Percentiles rank a stretch among this genome's conserved stretches.
phyloP scores from a whole-genome alignment of 2,888 invertebrate species.

The Odontothrips loti region DNA sequence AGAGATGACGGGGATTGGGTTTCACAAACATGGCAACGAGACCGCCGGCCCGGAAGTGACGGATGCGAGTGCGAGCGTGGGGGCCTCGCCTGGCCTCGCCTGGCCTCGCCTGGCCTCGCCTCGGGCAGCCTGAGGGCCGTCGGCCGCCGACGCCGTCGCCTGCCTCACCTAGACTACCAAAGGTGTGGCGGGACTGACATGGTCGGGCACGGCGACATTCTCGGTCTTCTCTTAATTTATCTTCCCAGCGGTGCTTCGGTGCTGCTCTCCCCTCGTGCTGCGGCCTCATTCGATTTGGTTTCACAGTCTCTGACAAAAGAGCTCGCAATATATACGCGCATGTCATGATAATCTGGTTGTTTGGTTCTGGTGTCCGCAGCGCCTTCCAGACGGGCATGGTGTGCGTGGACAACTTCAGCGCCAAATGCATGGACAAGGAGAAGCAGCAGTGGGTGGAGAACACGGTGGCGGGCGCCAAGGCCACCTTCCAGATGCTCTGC shows the following conservation, averaged over 20 bases:
- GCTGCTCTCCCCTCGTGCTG: not conserved
- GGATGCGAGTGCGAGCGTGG: not conserved
- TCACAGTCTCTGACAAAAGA: not conserved
- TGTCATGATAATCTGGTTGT: not conserved
- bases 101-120: slow-evolving; percentile 2
- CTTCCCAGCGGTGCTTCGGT: not conserved
- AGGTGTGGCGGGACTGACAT: too few relatives aligned
- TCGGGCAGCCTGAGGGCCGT: too few relatives aligned
- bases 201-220: too few relatives aligned
- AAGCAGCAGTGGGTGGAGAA: slow-evolving; percentile 39
- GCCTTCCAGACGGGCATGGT: slow-evolving; percentile 43
- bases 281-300: not conserved
- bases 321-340: too few relatives aligned
- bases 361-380: slow-evolving; percentile 34
- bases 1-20: slow-evolving; percentile 13
- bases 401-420: slow-evolving; percentile 41
- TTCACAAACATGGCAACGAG: too few relatives aligned
- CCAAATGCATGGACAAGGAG: slow-evolving; percentile 33
- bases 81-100: slow-evolving; percentile 21
- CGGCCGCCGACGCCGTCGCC: too few relatives aligned
- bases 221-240: not conserved
- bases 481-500: not conserved
- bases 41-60: not conserved
- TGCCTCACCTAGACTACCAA: too few relatives aligned
- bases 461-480: slow-evolving; percentile 31